Evolutionary conservation across 2,797 vertebrate species (phyloP), one percentile per base, ranked within the genome.

Genomic region (Chaenodraco wilsoni): DNA sequence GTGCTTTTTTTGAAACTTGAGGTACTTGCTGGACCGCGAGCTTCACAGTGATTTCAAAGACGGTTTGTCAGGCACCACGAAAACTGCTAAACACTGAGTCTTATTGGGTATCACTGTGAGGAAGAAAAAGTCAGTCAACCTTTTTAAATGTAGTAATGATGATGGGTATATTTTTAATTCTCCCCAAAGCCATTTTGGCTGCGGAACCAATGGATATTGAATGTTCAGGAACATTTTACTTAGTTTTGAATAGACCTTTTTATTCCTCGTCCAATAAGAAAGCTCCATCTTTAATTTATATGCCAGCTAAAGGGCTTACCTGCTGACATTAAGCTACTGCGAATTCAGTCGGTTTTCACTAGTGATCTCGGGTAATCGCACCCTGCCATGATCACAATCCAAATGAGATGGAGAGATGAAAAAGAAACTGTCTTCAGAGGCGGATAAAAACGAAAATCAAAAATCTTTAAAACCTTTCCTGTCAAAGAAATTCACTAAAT

Each of bases 101-200:
- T 46, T 27, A 50, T 62, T 82, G 56, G 50, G 55, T 40, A 57
- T 56, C 57, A 19, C 17, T 68, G 49, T 52, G 56, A 52, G 45
- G 37, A 74, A 59, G 16, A 23, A 71, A 57, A 64, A 79, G 13
- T 71, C 62, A 48, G 65, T 51, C 59, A 64, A 61, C 62, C 33
- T 17, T 17, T 23, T 46, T 14, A 71, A 59, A 73, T 27, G 57
- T 54, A 48, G 50, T 54, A 59, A 72, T 72, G 40, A 64, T 56
- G 56, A 64, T 56, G 56, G 54, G 72, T 72, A 58, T 69, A 27
- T 66, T 64, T 68, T 70, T 21, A 55, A 13, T 66, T 55, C 56
- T 56, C 27, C 64, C 40, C n/a, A 41, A 65, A 74, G 61, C 13
- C 10, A 44, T 48, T 68, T 74, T 13, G 45, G 9, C 64, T 54